Evolutionary conservation across 2,113 vertebrate species (phyloP).

Genomic region (human): GRCh38 chr12:129911001-129911500

Average conservation of each 20-base stretch:
- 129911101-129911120: too few species aligned
- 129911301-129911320: fast-evolving
- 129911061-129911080: too few species aligned
- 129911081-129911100: too few species aligned
- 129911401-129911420: not conserved
- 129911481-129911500: not conserved
- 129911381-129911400: fast-evolving
- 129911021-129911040: too few species aligned
- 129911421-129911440: fast-evolving
- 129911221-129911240: fast-evolving
- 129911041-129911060: too few species aligned
- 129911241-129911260: fast-evolving
- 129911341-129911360: not conserved
- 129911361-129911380: fast-evolving
- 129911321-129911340: fast-evolving
- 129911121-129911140: too few species aligned
- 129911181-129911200: not conserved
- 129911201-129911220: not conserved
- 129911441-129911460: fast-evolving
- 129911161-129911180: not conserved
- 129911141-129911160: fast-evolving
- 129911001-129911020: too few species aligned
- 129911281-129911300: not conserved
- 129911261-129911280: not conserved
- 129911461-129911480: not conserved